phyloP scores from a whole-genome alignment of 2,113 vertebrate genomes.

The Microcebus lehilahytsara region DNA sequence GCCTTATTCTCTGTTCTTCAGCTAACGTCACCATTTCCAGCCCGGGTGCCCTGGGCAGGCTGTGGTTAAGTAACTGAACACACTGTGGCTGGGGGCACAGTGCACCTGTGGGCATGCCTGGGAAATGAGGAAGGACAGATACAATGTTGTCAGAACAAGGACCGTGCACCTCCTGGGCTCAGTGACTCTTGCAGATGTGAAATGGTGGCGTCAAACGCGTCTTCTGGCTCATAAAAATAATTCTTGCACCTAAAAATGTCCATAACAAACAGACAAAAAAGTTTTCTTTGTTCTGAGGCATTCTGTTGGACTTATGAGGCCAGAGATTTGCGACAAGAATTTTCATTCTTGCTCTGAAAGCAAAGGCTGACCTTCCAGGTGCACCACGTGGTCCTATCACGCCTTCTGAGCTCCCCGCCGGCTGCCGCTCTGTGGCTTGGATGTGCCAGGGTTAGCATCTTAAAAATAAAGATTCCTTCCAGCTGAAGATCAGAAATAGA shows the following conservation, averaged over 20 bases:
- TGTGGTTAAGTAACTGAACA: background rate
- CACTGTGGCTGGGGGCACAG: background rate
- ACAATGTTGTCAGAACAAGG: background rate
- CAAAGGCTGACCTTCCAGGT: background rate
- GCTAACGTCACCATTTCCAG: background rate
- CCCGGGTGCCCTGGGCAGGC: background rate
- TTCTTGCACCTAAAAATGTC: background rate
- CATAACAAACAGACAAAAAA: background rate
- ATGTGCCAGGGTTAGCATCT: background rate
- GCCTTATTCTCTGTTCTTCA: background rate
- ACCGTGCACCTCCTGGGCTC: background rate
- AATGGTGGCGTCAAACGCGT: background rate
- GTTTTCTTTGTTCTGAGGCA: background rate
- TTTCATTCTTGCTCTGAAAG: background rate
- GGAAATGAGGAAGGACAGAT: background rate
- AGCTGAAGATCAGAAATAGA: background rate
- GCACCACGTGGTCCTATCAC: fast-evolving
- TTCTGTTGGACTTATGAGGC: background rate
- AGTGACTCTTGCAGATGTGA: background rate
- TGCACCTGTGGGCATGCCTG: background rate
- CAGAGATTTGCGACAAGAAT: background rate
- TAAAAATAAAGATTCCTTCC: background rate
- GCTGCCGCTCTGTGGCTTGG: background rate
- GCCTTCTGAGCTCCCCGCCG: background rate
- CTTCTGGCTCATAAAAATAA: background rate